Evolutionary conservation across 2,888 invertebrate species (phyloP).

Genomic region (Aethes cnicana): DNA sequence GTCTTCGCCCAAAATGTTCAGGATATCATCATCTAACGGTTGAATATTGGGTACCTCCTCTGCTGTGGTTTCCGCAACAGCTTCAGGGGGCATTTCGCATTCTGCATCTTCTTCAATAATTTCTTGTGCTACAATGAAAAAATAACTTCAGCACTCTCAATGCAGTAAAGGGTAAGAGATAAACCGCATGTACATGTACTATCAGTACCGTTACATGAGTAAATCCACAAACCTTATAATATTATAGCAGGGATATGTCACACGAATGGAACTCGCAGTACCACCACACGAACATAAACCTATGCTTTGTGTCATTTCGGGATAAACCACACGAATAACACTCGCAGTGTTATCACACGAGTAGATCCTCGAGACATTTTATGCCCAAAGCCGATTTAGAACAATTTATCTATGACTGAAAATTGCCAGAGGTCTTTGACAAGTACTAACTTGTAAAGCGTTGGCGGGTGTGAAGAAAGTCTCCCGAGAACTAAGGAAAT

Average conservation of each 20-base stretch:
- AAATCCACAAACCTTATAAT: background rate
- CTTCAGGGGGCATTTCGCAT: no score
- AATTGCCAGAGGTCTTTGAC: background rate
- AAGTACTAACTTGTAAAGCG: background rate
- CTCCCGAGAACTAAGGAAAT: no score
- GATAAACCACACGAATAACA: background rate
- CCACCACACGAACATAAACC: background rate
- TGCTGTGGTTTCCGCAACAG: background rate
- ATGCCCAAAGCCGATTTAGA: no score
- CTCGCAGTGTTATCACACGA: constrained; percentile 1
- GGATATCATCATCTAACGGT: background rate
- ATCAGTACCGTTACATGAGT: background rate
- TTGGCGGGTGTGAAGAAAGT: no score
- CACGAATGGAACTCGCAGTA: background rate
- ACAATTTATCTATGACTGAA: background rate
- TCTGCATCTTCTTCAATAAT: no score
- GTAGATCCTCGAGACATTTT: background rate
- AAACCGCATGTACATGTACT: background rate
- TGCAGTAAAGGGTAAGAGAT: background rate
- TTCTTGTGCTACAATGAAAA: no score
- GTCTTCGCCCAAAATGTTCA: constrained; percentile 1
- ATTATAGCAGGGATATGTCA: background rate
- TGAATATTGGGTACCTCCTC: no score
- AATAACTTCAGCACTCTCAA: no score
- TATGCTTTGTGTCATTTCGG: background rate